phyloP scores from a whole-genome alignment of 2,888 invertebrate genomes.

The Chromoteleia sp. region DNA sequence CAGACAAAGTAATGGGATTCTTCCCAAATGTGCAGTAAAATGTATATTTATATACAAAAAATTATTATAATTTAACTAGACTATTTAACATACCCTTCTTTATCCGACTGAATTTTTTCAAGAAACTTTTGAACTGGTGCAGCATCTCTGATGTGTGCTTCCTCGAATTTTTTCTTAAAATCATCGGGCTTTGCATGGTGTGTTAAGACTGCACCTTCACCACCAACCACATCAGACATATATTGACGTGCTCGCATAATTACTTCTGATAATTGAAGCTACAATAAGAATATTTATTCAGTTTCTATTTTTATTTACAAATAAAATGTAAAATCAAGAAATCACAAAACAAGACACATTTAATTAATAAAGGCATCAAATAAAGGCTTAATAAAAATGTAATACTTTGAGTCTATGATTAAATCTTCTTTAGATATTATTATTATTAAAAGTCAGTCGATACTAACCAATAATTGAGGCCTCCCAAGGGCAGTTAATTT shows the following conservation, averaged over 20 bases:
- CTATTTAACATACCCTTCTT: slow-evolving; percentile 92
- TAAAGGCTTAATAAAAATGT: too few relatives aligned
- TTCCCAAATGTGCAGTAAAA: too few relatives aligned
- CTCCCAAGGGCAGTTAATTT: slow-evolving; percentile 99
- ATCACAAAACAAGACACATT: too few relatives aligned
- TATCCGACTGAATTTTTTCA: slow-evolving; percentile 95
- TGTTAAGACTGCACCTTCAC: slow-evolving; percentile 93
- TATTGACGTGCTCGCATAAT: slow-evolving; percentile 97
- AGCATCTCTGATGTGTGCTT: slow-evolving; percentile 89
- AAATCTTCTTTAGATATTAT: not conserved
- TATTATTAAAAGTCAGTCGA: slow-evolving; percentile 16
- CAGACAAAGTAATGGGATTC: too few relatives aligned
- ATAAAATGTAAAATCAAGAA: too few relatives aligned
- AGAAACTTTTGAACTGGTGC: slow-evolving; percentile 95
- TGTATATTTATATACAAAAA: too few relatives aligned
- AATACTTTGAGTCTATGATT: not conserved
- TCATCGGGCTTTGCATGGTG: slow-evolving; percentile 95
- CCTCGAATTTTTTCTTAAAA: slow-evolving; percentile 92
- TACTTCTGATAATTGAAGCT: slow-evolving; percentile 99
- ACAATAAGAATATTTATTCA: slow-evolving; percentile 75
- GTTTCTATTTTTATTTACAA: not conserved
- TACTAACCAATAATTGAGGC: slow-evolving; percentile 96
- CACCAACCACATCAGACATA: slow-evolving; percentile 96
- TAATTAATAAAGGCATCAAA: too few relatives aligned
- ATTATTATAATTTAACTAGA: not conserved